Evolutionary conservation across 2,113 vertebrate species (phyloP).

Genomic region (human (Homo sapiens)): DNA sequence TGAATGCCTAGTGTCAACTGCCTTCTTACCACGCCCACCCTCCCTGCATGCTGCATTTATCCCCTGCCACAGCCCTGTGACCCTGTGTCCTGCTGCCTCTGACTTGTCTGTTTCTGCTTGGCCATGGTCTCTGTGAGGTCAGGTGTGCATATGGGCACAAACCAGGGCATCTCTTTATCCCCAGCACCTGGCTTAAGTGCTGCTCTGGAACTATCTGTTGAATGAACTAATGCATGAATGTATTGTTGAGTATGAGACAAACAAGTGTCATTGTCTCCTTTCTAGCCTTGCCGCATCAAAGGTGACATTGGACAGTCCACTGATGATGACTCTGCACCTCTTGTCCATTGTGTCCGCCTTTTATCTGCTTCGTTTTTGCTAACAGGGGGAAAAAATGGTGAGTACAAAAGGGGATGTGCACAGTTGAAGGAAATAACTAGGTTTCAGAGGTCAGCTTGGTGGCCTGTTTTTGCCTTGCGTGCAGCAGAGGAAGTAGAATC

Average conservation of each 20-base stretch:
- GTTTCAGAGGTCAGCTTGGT: too few relatives aligned
- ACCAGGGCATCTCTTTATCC: neutral
- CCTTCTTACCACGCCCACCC: rapidly evolving
- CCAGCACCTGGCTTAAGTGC: neutral
- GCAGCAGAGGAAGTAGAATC: too few relatives aligned
- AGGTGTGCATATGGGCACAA: neutral
- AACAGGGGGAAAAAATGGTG: constrained; percentile 93
- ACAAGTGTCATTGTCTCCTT: constrained; percentile 15
- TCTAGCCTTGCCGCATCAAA: constrained; percentile 92
- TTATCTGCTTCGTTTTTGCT: constrained; percentile 95
- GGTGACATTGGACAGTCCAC: constrained; percentile 95
- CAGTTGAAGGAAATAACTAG: rapidly evolving
- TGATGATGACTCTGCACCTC: constrained; percentile 88
- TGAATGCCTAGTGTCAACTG: neutral
- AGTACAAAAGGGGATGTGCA: neutral
- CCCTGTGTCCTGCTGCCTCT: neutral
- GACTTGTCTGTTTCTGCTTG: neutral
- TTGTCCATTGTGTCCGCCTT: constrained; percentile 95
- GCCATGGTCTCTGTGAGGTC: neutral
- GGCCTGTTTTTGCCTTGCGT: rapidly evolving
- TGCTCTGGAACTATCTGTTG: neutral
- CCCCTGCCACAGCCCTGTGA: rapidly evolving
- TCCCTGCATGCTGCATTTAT: neutral
- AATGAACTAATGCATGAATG: rapidly evolving
- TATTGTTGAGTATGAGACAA: neutral